Base-by-base conservation (phyloP, 2,888 invertebrate genomes). In the Caradrina kadenii region DNA sequence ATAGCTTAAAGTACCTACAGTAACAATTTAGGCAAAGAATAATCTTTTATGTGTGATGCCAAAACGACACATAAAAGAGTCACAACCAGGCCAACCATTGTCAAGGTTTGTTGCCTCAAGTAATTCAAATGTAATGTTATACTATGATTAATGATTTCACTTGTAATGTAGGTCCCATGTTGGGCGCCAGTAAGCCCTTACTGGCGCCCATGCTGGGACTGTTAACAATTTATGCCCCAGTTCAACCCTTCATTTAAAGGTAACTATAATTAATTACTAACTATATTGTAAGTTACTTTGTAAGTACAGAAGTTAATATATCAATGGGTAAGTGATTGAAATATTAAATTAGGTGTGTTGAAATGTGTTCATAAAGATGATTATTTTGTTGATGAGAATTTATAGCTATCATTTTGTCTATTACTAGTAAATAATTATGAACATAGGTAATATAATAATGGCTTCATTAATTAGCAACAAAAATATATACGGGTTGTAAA, bases 151-250 rank as follows among this genome's bases (percentile, higher is more conserved):
- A 79, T 73, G 55, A 52, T 54, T 61, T 64, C 39, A 52, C 48
- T 80, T 64, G 42, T 65, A 65, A 63, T 49, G 49, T 56, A 39
- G 63, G 66, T 59, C 77, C 61, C 73, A 74, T 49, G 52, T 59
- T 81, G 79, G 66, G 78, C 74, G 74, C 64, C 73, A 67, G 53
- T 73, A 58, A 13, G 26, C n/a, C 26, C 35, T 70, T 81, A 73
- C 55, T 81, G 74, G 70, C 60, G 67, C 79, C 78, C 79, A 65
- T 50, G 56, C 63, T 58, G 74, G 67, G 74, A 50, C 78, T 39
- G 21, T 49, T 35, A 62, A 75, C 52, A 69, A 69, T 79, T 62
- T 62, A 52, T 61, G 49, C 13, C 52, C 26, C 52, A 58, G 48
- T 75, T 66, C 3, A 73, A 69, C 76, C 73, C 56, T 70, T 70